Evolutionary conservation across 2,113 vertebrate species (phyloP).

Genomic region (Pluvialis apricaria): DNA sequence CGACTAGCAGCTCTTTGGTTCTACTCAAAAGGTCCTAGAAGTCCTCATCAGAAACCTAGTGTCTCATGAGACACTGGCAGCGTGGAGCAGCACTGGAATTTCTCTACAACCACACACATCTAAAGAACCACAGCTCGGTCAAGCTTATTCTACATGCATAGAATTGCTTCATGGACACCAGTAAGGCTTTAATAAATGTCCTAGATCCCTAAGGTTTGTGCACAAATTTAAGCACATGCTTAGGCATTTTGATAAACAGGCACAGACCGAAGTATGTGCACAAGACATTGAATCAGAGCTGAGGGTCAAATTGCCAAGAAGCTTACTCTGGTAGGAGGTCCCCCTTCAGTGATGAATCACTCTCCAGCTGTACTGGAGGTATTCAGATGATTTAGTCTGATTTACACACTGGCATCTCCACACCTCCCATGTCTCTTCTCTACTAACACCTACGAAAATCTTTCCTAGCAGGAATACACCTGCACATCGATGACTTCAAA

Average conservation of each 20-base stretch:
- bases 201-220: background rate
- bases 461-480: background rate
- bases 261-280: background rate
- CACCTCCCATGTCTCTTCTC: background rate
- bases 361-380: rapidly evolving
- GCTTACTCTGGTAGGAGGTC: background rate
- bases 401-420: background rate
- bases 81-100: background rate
- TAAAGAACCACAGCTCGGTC: background rate
- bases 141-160: background rate
- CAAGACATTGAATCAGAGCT: background rate
- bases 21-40: background rate
- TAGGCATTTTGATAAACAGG: background rate
- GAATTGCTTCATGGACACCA: background rate
- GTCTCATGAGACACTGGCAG: background rate
- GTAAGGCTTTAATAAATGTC: background rate
- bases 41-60: background rate
- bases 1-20: background rate
- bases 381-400: background rate
- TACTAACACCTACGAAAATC: background rate
- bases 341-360: too few species aligned
- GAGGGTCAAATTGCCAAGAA: background rate
- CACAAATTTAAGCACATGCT: background rate
- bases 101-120: background rate
- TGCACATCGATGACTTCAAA: background rate